Base-by-base conservation (phyloP, 2,113 vertebrate species). In the Globicephala melas region DNA sequence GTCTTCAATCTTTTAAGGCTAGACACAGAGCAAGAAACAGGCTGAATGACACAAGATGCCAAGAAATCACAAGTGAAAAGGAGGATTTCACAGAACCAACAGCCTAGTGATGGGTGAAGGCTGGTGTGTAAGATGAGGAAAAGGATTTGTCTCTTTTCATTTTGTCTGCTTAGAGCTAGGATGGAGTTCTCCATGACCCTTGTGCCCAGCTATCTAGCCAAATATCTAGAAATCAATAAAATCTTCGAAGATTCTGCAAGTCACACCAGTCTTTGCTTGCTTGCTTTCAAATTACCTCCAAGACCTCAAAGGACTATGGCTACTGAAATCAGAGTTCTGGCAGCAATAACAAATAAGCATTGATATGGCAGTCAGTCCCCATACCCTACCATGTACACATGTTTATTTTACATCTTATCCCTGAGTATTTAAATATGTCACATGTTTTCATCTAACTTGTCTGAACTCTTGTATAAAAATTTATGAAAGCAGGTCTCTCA, bases 1-100 rank as follows among this genome's bases (percentile, higher is more conserved):
- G 15, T 89, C 44, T 95, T 94, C 87, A 68, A 91, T 92, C 81
- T 95, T 86, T 63, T 63, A 86, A 89, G 76, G 17, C 89, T 97
- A 96, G 95, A 97, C 85, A 95, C 0, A 44, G 79, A 38, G 85
- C 89, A 91, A 93, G 62, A 63, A 71, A 70, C 36, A 76, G 26
- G 8, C 18, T 91, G 50, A 89, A 85, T 79, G 33, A 91, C 33
- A 85, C 10, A 68, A 67, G 33, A 89, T 91, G 77, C 63, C 91
- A 86, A 97, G 94, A 97, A 91, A 91, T 91, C 31, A 73, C 26
- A 53, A 7, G 33, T 86, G 44, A 84, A 92, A 89, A 92, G 41
- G 41, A 41, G 58, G 9, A 84, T 63, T 88, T 92, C 58, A 82
- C 41, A 79, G 71, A 76, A 88, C 20, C 8, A 60, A 76, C 8